A percentile compares a stretch with the other conserved stretches of the same genome.
phyloP scores from a whole-genome alignment of 2,797 vertebrate species.

The Chelon auratus region DNA sequence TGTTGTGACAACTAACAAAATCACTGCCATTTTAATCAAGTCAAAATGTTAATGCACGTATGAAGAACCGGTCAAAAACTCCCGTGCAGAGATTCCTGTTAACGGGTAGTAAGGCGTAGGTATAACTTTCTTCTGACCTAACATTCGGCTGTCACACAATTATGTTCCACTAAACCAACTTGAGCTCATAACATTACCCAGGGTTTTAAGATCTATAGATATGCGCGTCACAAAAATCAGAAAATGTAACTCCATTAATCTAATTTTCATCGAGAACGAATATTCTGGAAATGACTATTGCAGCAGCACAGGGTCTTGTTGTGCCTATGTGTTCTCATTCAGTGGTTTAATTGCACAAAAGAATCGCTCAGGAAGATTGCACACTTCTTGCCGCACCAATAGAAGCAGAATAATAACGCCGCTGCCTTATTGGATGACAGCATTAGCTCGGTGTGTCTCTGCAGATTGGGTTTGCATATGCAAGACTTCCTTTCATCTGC shows the following conservation, averaged over 20 bases:
- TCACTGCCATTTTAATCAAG: too few relatives aligned
- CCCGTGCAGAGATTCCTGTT: too few relatives aligned
- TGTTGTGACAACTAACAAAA: too few relatives aligned
- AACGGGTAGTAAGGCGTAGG: too few relatives aligned
- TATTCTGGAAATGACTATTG: slow-evolving; percentile 2
- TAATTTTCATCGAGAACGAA: background rate
- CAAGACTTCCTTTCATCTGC: slow-evolving; percentile 45
- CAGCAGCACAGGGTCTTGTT: slow-evolving; percentile 4
- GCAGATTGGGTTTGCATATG: slow-evolving; percentile 25
- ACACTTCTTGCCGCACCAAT: slow-evolving; percentile 38
- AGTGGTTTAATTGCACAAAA: slow-evolving; percentile 29
- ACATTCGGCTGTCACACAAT: too few relatives aligned
- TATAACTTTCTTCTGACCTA: too few relatives aligned
- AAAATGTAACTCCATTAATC: background rate
- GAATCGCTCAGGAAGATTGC: slow-evolving; percentile 18
- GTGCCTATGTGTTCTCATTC: slow-evolving; percentile 5
- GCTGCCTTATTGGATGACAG: slow-evolving; percentile 30
- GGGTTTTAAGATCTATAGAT: too few relatives aligned
- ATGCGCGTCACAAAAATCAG: too few relatives aligned
- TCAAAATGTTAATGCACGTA: too few relatives aligned
- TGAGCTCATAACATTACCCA: too few relatives aligned
- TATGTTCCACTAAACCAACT: too few relatives aligned
- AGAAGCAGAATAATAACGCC: slow-evolving; percentile 35
- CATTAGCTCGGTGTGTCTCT: slow-evolving; percentile 12
- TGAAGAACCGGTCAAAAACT: too few relatives aligned